These are phyloP conservation scores for Myopa testacea DNA, from an alignment of 2,888 invertebrate genomes.

Conservation along the genomic window DNA sequence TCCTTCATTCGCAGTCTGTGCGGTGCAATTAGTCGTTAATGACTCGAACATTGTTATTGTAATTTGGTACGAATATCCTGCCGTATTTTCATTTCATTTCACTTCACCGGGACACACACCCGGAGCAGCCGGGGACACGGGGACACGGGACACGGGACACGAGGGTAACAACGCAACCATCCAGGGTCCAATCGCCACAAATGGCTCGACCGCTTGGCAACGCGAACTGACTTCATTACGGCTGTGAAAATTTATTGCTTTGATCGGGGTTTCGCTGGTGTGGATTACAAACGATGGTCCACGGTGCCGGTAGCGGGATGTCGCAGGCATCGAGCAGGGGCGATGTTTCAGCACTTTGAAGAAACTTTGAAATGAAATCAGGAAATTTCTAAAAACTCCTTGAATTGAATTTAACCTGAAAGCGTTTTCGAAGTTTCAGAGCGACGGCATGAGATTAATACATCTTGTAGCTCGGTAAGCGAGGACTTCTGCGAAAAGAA, in stretches of 20 bases:
- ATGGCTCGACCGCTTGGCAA: background rate
- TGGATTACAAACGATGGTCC: background rate
- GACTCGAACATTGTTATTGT: slow-evolving; percentile 50
- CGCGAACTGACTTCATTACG: slow-evolving; percentile 19
- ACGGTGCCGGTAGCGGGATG: background rate
- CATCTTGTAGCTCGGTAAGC: too few relatives aligned
- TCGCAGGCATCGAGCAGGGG: background rate
- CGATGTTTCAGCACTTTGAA: background rate
- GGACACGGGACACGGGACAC: too few relatives aligned
- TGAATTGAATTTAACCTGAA: too few relatives aligned
- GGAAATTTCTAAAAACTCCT: too few relatives aligned
- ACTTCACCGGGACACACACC: slow-evolving; percentile 7
- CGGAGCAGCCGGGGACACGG: background rate
- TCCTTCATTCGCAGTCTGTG: slow-evolving; percentile 35
- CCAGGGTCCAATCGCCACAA: background rate
- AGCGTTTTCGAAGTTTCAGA: too few relatives aligned
- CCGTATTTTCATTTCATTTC: slow-evolving; percentile 28
- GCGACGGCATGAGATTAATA: too few relatives aligned
- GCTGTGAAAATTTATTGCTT: slow-evolving; percentile 30
- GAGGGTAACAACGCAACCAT: too few relatives aligned
- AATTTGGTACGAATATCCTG: slow-evolving; percentile 48
- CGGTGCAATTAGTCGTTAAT: slow-evolving; percentile 50
- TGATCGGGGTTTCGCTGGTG: slow-evolving; percentile 11
- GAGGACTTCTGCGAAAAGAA: too few relatives aligned
- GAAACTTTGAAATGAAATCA: background rate